Evolutionary conservation across 2,113 vertebrate genomes (phyloP), one percentile per base, ranked within the genome.

Genomic region (Corapipo altera): DNA sequence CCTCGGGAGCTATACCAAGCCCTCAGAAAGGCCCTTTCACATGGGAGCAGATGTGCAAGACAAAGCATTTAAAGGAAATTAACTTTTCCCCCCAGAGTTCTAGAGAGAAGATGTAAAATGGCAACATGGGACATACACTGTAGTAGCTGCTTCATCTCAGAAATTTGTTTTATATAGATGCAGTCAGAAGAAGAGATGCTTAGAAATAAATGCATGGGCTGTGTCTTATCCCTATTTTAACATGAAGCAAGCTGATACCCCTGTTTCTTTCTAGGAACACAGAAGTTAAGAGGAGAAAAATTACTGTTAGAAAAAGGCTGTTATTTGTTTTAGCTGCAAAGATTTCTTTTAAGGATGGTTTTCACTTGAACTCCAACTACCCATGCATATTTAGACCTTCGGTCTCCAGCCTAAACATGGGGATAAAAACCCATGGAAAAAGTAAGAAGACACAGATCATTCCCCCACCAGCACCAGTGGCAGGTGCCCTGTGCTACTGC

Each of bases 1-100:
- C 92, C 80, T 93, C 79, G 69, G 91, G 69, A 96, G 58, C 83
- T 79, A 69, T 33, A 80, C 0, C 67, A 74, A 93, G 86, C 46
- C 55, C 46, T 84, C 72, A 89, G 73, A 96, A 96, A 85, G 57
- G 69, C 76, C 58, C 28, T 85, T 89, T 88, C 91, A 77, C 44
- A 75, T 62, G 59, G 86, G 72, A 93, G 26, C 57, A 93, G 70
- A 86, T 81, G 72, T 73, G 79, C 16, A 88, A 72, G 86, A 78
- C 58, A 86, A 93, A 90, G 37, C 24, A 35, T 88, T 87, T 81
- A 84, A 86, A 91, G 72, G 89, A 96, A 92, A 96, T 91, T 91
- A 94, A 88, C 57, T 59, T 71, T 35, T 9, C 33, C n/a, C 43
- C 37, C 49, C 16, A 6, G 77, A 81, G 37, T 92, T 94, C 72